Evolutionary conservation across 2,888 invertebrate genomes (phyloP).

Genomic region (Dolichomitus sp.): DNA sequence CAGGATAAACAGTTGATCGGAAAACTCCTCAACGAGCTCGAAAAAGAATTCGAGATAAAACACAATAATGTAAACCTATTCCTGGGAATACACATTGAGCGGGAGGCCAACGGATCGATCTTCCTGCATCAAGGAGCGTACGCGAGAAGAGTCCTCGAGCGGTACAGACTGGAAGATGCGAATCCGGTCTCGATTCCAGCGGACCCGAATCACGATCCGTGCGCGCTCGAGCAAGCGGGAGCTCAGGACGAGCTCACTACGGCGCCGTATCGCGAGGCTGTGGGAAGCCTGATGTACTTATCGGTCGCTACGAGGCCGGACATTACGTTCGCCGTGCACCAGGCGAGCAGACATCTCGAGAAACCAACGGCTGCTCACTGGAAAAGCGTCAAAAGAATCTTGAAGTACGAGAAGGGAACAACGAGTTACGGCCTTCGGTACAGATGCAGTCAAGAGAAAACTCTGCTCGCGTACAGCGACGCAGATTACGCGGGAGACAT

Average conservation of each 20-base stretch:
- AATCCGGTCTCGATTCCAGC: conserved; percentile 70
- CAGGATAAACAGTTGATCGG: conserved; percentile 46
- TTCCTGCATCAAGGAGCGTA: conserved; percentile 60
- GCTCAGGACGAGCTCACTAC: conserved; percentile 12
- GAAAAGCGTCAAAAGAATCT: conserved; percentile 53
- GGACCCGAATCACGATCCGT: conserved; percentile 48
- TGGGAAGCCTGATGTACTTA: conserved; percentile 61
- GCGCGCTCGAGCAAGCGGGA: conserved; percentile 19
- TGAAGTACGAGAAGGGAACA: conserved; percentile 53
- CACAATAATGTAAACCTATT: conserved; percentile 52
- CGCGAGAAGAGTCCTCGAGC: conserved; percentile 44
- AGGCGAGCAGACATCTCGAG: conserved; percentile 41
- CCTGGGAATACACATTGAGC: conserved; percentile 67
- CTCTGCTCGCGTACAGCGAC: conserved; percentile 51
- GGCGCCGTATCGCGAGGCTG: conserved; percentile 55
- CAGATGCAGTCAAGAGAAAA: conserved; percentile 17
- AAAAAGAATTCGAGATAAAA: conserved; percentile 52
- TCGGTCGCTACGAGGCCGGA: conserved; percentile 54
- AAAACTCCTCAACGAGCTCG: conserved; percentile 32
- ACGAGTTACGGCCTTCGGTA: conserved; percentile 36
- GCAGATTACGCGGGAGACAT: conserved; percentile 56
- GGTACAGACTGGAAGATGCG: conserved; percentile 65
- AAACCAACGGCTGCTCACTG: conserved; percentile 46
- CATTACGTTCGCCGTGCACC: conserved; percentile 49
- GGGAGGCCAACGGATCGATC: conserved; percentile 43